Conservation (phyloP, 2,113 vertebrate genomes). For the Lonchura striata region DNA sequence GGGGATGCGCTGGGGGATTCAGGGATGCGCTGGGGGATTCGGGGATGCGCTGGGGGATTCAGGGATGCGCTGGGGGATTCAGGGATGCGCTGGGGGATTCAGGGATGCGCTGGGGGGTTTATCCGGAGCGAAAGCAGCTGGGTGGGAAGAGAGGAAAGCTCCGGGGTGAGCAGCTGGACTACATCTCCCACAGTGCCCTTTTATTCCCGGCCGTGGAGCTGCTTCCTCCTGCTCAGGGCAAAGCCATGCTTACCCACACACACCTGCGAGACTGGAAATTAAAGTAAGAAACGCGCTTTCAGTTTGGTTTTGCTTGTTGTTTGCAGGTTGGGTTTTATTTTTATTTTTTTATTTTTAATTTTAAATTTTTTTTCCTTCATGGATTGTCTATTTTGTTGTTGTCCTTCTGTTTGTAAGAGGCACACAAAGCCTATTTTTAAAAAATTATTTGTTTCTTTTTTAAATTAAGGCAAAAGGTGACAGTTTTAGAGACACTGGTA, state of each 20-base stretch:
- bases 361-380: rapidly evolving
- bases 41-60: too few relatives aligned
- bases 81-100: not conserved
- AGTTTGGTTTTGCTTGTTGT: not conserved
- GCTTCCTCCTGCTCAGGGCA: not conserved
- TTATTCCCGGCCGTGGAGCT: rapidly evolving
- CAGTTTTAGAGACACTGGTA: not conserved
- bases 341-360: too few relatives aligned
- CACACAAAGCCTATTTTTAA: too few relatives aligned
- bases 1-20: too few relatives aligned
- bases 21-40: not conserved
- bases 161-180: not conserved
- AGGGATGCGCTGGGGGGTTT: not conserved
- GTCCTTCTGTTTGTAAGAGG: not conserved
- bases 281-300: not conserved
- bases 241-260: rapidly evolving
- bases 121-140: too few relatives aligned
- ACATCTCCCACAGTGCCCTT: slow-evolving; percentile 62
- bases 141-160: rapidly evolving
- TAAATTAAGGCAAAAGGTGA: not conserved
- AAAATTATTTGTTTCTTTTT: too few relatives aligned
- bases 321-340: not conserved
- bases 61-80: too few relatives aligned
- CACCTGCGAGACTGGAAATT: not conserved
- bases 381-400: not conserved